Percentiles rank a stretch among this genome's conserved stretches.
Conservation (phyloP, 2,113 vertebrate species). For the Lophochroa leadbeateri region DNA sequence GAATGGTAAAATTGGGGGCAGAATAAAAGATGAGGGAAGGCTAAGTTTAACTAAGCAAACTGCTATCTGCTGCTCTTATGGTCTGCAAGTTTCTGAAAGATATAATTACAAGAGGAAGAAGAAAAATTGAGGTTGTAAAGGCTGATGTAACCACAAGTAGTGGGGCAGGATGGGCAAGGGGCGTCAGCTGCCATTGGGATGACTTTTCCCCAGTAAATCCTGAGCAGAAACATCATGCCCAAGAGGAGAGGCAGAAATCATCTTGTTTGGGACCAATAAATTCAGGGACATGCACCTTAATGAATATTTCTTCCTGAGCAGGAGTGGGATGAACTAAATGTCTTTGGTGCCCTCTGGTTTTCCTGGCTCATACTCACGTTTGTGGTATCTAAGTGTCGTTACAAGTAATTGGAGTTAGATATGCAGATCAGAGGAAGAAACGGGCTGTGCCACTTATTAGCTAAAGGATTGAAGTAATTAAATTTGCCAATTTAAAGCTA, state of each 20-base stretch:
- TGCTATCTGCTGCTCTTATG: not conserved
- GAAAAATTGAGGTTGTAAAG: not conserved
- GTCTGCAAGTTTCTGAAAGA: not conserved
- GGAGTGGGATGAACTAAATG: not conserved
- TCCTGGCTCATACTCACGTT: not conserved
- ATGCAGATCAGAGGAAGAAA: not conserved
- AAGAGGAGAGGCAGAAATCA: not conserved
- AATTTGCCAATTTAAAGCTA: not conserved
- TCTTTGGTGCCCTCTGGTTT: not conserved
- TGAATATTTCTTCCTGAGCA: not conserved
- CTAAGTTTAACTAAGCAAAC: not conserved
- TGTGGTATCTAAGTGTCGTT: not conserved
- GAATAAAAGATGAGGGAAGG: accelerated
- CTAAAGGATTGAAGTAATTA: not conserved
- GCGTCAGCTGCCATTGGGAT: accelerated
- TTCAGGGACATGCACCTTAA: not conserved
- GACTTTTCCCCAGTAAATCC: not conserved
- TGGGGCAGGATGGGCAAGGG: not conserved
- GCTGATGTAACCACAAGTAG: not conserved
- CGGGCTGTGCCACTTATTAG: not conserved
- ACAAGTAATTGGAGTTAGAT: not conserved
- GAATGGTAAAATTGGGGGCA: not conserved
- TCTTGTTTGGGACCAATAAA: not conserved
- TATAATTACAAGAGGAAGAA: not conserved
- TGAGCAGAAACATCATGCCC: not conserved